Conservation (phyloP, 2,888 invertebrate genomes). For the Proisotoma minuta region DNA sequence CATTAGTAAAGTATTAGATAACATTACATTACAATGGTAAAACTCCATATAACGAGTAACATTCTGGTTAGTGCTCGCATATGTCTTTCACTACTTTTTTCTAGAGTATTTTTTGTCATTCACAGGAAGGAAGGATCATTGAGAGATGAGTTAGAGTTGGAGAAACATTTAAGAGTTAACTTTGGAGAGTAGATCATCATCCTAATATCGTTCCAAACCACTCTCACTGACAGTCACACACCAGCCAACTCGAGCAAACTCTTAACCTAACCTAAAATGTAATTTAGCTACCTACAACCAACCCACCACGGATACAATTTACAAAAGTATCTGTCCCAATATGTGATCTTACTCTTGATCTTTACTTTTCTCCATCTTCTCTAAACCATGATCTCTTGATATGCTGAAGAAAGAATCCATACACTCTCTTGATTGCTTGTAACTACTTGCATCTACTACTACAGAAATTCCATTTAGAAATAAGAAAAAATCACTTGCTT, state of each 20-base stretch:
- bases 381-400: not conserved
- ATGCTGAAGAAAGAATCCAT: not conserved
- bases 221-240: not conserved
- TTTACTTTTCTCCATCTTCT: not conserved
- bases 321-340: too few relatives aligned
- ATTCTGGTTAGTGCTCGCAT: not conserved
- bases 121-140: slow-evolving; percentile 15
- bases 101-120: slow-evolving; percentile 15
- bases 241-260: too few relatives aligned
- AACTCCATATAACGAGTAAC: not conserved
- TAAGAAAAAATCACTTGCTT: too few relatives aligned
- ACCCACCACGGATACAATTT: too few relatives aligned
- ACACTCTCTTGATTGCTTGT: not conserved
- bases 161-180: slow-evolving; percentile 13
- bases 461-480: not conserved
- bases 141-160: slow-evolving; percentile 11
- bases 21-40: not conserved
- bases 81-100: slow-evolving; percentile 6
- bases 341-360: not conserved
- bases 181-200: slow-evolving; percentile 10
- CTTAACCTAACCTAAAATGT: too few relatives aligned
- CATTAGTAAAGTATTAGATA: not conserved
- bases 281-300: not conserved
- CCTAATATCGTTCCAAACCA: slow-evolving; percentile 6
- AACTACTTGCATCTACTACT: not conserved